These are phyloP conservation scores for Dioctria rufipes DNA, from an alignment of 2,888 invertebrate species.

Conservation along the genomic window DNA sequence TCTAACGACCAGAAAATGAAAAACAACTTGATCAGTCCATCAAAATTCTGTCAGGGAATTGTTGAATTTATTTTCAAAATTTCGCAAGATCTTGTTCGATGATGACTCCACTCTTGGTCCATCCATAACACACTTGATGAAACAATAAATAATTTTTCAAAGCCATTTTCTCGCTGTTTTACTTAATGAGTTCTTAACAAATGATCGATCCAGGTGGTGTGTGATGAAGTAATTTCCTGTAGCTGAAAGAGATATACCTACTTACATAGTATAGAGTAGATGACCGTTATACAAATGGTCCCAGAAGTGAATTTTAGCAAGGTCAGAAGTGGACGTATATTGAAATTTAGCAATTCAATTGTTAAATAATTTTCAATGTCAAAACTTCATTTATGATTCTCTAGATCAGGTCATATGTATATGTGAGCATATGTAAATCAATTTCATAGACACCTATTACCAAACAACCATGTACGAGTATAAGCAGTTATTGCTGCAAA, in stretches of 20 bases:
- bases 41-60: background rate
- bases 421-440: no score
- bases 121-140: background rate
- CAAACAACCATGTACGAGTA: no score
- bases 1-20: background rate
- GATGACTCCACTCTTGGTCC: background rate
- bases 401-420: no score
- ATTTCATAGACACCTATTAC: no score
- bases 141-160: background rate
- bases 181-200: background rate
- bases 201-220: background rate
- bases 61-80: background rate
- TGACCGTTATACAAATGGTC: background rate
- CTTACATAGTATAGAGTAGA: background rate
- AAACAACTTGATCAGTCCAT: constrained; percentile 1
- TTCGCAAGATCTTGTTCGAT: background rate
- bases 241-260: background rate
- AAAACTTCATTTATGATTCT: background rate
- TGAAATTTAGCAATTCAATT: background rate
- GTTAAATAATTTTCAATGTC: constrained; percentile 2
- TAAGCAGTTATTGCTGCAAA: no score
- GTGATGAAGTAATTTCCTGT: background rate
- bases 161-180: background rate
- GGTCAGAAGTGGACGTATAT: background rate
- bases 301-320: background rate